Conservation (phyloP, 1,140 invertebrate species). For the Oryctes rhinoceros region DNA sequence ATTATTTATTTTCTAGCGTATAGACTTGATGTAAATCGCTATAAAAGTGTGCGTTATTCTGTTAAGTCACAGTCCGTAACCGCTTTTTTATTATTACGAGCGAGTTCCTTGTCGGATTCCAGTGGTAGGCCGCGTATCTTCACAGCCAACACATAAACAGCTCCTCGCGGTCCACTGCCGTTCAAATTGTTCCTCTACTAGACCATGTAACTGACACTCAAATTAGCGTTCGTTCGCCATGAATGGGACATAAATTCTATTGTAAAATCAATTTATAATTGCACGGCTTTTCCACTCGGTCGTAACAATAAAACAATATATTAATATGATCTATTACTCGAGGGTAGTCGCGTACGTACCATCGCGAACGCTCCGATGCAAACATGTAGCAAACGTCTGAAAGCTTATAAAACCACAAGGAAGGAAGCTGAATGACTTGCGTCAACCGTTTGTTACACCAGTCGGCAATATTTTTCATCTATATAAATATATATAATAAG, state of each 20-base stretch:
- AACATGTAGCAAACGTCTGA: background rate
- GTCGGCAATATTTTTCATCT: too few relatives aligned
- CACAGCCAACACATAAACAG: background rate
- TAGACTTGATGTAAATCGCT: background rate
- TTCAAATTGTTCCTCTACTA: conserved; percentile 21
- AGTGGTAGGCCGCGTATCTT: background rate
- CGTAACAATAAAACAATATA: conserved; percentile 32
- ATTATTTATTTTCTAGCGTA: background rate
- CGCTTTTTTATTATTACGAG: background rate
- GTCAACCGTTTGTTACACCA: too few relatives aligned
- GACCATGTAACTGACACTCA: conserved; percentile 33
- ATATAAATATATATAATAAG: too few relatives aligned
- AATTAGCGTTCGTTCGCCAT: conserved; percentile 31
- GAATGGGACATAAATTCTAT: conserved; percentile 38
- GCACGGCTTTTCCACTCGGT: conserved; percentile 6
- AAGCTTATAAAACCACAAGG: too few relatives aligned
- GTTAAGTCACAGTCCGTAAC: conserved; percentile 22
- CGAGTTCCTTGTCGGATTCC: background rate
- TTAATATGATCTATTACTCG: conserved; percentile 33
- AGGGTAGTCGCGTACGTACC: too few relatives aligned
- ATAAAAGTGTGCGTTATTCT: conserved; percentile 18
- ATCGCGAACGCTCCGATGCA: too few relatives aligned
- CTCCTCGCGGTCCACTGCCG: conserved; percentile 22
- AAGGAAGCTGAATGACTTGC: too few relatives aligned
- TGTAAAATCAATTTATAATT: conserved; percentile 39